Evolutionary conservation across 2,888 invertebrate species (phyloP).

Genomic region (Reticulitermes lucifugus): DNA sequence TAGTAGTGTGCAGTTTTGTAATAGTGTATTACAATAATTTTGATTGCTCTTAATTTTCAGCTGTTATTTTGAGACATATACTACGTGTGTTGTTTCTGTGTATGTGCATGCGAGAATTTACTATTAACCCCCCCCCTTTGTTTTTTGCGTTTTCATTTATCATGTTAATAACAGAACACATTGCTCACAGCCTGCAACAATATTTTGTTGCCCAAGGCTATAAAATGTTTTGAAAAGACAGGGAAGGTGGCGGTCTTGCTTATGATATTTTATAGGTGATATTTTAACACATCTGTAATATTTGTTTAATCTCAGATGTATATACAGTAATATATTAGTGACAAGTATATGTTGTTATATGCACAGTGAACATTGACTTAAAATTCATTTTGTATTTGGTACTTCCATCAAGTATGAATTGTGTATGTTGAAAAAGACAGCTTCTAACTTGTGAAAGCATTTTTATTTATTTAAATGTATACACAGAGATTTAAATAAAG

Average conservation of each 20-base stretch:
- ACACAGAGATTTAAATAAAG: neutral
- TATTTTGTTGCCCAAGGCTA: neutral
- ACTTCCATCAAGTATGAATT: neutral
- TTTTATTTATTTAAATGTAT: neutral
- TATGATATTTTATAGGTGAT: neutral
- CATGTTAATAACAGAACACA: neutral
- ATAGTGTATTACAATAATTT: neutral
- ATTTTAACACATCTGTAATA: neutral
- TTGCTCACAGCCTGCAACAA: neutral
- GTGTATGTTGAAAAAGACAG: neutral
- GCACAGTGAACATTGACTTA: neutral
- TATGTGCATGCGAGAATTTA: neutral
- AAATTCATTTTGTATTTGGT: neutral
- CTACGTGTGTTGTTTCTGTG: neutral
- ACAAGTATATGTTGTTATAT: neutral
- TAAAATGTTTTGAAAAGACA: neutral
- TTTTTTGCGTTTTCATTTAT: too few species aligned
- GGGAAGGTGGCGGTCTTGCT: neutral
- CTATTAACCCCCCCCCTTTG: neutral
- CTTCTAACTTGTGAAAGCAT: neutral
- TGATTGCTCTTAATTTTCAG: neutral
- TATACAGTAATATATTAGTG: neutral
- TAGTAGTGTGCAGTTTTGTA: neutral
- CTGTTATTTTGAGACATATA: neutral
- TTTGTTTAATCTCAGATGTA: neutral